phyloP scores from a whole-genome alignment of 1,140 invertebrate species.

The Drosophila carrolli region DNA sequence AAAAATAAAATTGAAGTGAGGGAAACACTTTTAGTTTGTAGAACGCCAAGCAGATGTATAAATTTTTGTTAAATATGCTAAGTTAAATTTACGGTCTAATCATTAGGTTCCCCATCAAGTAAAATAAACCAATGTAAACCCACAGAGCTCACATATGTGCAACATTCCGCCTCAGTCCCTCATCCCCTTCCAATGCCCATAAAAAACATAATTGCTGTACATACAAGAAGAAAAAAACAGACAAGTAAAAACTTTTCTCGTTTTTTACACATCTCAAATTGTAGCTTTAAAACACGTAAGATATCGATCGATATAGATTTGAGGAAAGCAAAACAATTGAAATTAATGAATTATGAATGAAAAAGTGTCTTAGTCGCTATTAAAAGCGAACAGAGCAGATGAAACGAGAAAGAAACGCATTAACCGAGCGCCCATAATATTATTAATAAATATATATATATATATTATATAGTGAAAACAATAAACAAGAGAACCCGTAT shows the following conservation, averaged over 20 bases:
- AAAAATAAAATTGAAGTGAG: constrained; percentile 14
- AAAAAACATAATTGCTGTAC: constrained; percentile 47
- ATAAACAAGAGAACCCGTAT: constrained; percentile 33
- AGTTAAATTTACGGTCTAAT: constrained; percentile 43
- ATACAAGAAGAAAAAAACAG: constrained; percentile 31
- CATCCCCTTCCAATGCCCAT: not conserved
- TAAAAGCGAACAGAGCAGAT: constrained; percentile 33
- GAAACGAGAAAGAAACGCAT: constrained; percentile 40
- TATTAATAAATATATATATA: constrained; percentile 54
- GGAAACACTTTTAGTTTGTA: constrained; percentile 57
- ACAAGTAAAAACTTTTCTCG: constrained; percentile 28
- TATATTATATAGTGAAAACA: constrained; percentile 58
- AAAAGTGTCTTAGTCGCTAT: constrained; percentile 82
- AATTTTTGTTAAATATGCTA: constrained; percentile 79
- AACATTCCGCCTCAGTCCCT: constrained; percentile 66
- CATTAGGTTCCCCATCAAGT: constrained; percentile 41
- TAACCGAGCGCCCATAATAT: constrained; percentile 57
- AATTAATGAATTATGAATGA: constrained; percentile 65
- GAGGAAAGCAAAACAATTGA: constrained; percentile 46
- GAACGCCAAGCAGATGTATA: constrained; percentile 68
- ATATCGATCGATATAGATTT: constrained; percentile 49
- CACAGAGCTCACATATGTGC: constrained; percentile 53
- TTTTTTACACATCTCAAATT: constrained; percentile 67
- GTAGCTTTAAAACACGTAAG: constrained; percentile 74
- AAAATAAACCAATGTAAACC: constrained; percentile 48